phyloP scores from a whole-genome alignment of 2,888 invertebrate species.

The Tethea ocularis region DNA sequence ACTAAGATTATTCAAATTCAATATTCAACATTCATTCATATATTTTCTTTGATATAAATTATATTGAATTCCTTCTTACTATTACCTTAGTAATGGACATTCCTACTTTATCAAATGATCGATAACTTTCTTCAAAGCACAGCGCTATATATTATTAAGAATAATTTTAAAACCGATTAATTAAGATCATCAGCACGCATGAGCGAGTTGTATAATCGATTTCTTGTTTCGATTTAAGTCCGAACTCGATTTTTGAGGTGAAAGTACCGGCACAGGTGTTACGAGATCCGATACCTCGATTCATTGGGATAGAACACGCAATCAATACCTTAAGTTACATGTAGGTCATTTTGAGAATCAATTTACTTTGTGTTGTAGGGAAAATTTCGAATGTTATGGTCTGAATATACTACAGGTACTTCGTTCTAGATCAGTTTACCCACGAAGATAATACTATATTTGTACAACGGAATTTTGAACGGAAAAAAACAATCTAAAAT shows the following conservation, averaged over 20 bases:
- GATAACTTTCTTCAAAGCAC: not conserved
- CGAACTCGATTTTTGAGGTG: conserved; percentile 67
- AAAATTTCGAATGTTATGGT: not conserved
- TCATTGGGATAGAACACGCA: conserved; percentile 66
- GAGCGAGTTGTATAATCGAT: conserved; percentile 65
- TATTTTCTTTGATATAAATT: too few relatives aligned
- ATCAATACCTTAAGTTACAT: conserved; percentile 47
- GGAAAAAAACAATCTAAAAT: too few relatives aligned
- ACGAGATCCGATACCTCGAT: conserved; percentile 51
- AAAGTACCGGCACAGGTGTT: conserved; percentile 69
- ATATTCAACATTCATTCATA: too few relatives aligned
- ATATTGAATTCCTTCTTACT: too few relatives aligned
- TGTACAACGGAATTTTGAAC: too few relatives aligned
- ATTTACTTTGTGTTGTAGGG: conserved; percentile 15
- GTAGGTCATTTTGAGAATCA: conserved; percentile 38
- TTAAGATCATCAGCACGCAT: conserved; percentile 43
- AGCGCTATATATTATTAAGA: conserved; percentile 1
- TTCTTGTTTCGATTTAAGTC: conserved; percentile 55
- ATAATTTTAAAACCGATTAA: conserved; percentile 21
- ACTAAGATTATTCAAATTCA: too few relatives aligned
- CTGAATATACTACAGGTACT: too few relatives aligned
- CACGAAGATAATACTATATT: too few relatives aligned
- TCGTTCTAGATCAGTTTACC: too few relatives aligned
- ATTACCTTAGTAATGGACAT: not conserved
- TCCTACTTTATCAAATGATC: not conserved